phyloP scores from a whole-genome alignment of 2,797 vertebrate species.

The Eulemur coronatus region DNA sequence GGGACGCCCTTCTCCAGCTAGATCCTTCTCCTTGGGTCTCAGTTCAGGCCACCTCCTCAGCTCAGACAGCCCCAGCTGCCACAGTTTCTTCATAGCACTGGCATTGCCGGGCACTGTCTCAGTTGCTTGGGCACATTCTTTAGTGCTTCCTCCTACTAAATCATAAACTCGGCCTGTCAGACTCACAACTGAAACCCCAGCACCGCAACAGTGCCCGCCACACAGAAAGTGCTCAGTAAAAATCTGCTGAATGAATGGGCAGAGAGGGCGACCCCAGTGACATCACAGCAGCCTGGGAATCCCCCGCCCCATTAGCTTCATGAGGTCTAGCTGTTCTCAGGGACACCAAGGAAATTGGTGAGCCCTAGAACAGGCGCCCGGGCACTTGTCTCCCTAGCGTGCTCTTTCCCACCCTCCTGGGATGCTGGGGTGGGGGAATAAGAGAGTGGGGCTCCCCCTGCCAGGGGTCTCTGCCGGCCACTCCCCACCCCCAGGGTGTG shows the following conservation, averaged over 20 bases:
- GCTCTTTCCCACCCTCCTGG: background rate
- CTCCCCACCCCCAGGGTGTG: background rate
- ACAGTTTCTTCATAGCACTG: background rate
- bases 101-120: background rate
- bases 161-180: background rate
- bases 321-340: background rate
- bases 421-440: too few relatives aligned
- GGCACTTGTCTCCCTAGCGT: background rate
- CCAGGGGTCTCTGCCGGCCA: background rate
- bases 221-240: rapidly evolving
- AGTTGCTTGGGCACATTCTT: too few relatives aligned
- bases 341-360: background rate
- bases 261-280: background rate
- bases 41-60: background rate
- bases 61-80: background rate
- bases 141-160: background rate
- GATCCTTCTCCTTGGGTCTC: background rate
- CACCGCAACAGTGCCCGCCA: background rate
- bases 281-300: background rate
- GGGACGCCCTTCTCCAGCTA: background rate
- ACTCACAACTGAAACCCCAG: background rate
- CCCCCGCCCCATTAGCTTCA: background rate
- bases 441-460: background rate
- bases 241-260: too few relatives aligned
- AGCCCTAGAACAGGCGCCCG: background rate